Evolutionary conservation across 2,888 invertebrate genomes (phyloP).

Genomic region (Acheta domesticus): DNA sequence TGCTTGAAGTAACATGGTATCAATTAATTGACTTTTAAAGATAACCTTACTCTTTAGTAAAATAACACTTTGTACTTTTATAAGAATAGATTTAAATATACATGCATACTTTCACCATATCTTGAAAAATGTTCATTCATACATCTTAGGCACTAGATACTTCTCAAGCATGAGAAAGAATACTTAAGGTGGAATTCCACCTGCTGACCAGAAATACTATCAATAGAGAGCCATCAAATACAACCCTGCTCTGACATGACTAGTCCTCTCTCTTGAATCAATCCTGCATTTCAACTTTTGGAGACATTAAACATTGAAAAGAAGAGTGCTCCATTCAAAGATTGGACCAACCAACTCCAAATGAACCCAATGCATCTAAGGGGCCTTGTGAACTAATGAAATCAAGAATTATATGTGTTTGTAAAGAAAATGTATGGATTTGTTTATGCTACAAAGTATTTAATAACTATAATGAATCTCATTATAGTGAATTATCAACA

Average conservation of each 20-base stretch:
- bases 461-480: too few species aligned
- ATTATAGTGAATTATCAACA: too few species aligned
- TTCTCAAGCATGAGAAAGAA: background rate
- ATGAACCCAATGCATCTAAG: too few species aligned
- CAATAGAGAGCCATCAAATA: conserved; percentile 3
- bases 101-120: background rate
- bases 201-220: background rate
- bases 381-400: too few species aligned
- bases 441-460: too few species aligned
- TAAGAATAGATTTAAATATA: background rate
- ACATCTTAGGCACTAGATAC: background rate
- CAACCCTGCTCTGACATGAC: background rate
- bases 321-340: background rate
- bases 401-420: too few species aligned
- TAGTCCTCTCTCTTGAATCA: background rate
- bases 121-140: background rate
- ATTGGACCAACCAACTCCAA: background rate
- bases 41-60: background rate
- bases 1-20: background rate
- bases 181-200: background rate
- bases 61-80: conserved; percentile 4
- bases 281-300: background rate
- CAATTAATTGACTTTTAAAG: background rate
- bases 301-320: background rate
- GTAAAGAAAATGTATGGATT: too few species aligned